phyloP scores from a whole-genome alignment of 2,888 invertebrate genomes.

The Eutolmus rufibarbis region DNA sequence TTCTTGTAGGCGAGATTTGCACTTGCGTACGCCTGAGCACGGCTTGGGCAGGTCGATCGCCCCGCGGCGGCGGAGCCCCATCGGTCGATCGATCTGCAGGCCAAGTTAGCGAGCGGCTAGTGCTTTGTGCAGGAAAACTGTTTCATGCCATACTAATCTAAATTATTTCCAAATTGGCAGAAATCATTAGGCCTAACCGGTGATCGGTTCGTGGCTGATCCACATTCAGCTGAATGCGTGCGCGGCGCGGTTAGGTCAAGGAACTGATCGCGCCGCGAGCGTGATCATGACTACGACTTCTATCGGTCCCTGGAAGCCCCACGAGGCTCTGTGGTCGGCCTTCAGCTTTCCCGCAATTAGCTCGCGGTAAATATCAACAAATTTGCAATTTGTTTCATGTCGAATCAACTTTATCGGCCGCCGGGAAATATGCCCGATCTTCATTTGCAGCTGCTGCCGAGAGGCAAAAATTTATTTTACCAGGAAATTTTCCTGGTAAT shows the following conservation, averaged over 20 bases:
- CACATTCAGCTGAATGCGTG: background rate
- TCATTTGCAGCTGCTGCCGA: background rate
- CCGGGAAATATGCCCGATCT: background rate
- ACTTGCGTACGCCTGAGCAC: background rate
- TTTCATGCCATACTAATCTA: slow-evolving; percentile 29
- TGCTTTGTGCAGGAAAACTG: background rate
- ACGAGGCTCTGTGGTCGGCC: background rate
- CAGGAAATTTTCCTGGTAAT: background rate
- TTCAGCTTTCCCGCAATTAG: slow-evolving; percentile 10
- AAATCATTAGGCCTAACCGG: slow-evolving; percentile 10
- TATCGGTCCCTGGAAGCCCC: background rate
- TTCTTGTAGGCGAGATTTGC: slow-evolving; percentile 26
- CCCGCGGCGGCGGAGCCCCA: background rate
- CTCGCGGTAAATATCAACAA: slow-evolving; percentile 3
- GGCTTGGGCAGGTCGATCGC: background rate
- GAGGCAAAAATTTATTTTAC: background rate
- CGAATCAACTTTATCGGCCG: slow-evolving; percentile 19
- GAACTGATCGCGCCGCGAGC: background rate
- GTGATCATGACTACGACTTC: background rate
- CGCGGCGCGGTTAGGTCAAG: background rate
- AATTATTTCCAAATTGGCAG: slow-evolving; percentile 31
- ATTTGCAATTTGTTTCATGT: slow-evolving; percentile 32
- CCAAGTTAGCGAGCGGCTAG: background rate
- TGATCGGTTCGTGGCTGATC: slow-evolving; percentile 1
- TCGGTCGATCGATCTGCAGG: background rate